Conservation (phyloP, 2,888 invertebrate species). For the Chorisops tibialis region DNA sequence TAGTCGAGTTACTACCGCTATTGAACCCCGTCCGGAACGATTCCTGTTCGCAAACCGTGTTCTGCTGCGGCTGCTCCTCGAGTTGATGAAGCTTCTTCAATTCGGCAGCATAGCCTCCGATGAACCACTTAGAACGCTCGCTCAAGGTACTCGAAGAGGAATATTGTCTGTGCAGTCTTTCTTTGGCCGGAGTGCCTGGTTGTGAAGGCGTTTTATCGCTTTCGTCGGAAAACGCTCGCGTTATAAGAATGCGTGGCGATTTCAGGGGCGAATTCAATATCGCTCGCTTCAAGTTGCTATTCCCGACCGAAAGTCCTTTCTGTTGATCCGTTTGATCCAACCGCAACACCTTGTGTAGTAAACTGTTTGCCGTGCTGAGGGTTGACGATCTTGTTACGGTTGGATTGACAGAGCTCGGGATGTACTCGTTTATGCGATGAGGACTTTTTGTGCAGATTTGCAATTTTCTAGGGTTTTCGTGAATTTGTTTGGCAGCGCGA, state of each 20-base stretch:
- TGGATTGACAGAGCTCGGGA: constrained; percentile 20
- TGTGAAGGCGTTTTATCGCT: constrained; percentile 58
- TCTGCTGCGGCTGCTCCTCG: neutral
- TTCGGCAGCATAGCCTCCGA: constrained; percentile 38
- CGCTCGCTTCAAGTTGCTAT: constrained; percentile 35
- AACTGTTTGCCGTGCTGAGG: constrained; percentile 28
- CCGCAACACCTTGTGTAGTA: constrained; percentile 57
- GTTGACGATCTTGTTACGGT: constrained; percentile 15
- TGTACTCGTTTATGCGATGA: constrained; percentile 19
- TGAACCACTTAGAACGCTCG: constrained; percentile 49
- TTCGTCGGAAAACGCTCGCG: constrained; percentile 70
- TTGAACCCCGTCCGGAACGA: neutral
- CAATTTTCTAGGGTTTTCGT: constrained; percentile 28
- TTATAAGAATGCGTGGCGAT: constrained; percentile 70
- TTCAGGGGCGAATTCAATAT: constrained; percentile 48
- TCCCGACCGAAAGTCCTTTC: constrained; percentile 35
- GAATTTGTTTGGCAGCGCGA: constrained; percentile 27
- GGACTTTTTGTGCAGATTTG: constrained; percentile 7
- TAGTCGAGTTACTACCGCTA: constrained; percentile 55
- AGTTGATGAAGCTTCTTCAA: neutral
- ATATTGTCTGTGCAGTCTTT: constrained; percentile 45
- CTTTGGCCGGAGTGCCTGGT: constrained; percentile 45
- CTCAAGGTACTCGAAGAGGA: constrained; percentile 51
- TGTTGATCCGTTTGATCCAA: constrained; percentile 46
- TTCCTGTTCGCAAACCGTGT: constrained; percentile 7